Evolutionary conservation across 2,888 invertebrate genomes (phyloP).

Genomic region (Tachystola acroxantha): DNA sequence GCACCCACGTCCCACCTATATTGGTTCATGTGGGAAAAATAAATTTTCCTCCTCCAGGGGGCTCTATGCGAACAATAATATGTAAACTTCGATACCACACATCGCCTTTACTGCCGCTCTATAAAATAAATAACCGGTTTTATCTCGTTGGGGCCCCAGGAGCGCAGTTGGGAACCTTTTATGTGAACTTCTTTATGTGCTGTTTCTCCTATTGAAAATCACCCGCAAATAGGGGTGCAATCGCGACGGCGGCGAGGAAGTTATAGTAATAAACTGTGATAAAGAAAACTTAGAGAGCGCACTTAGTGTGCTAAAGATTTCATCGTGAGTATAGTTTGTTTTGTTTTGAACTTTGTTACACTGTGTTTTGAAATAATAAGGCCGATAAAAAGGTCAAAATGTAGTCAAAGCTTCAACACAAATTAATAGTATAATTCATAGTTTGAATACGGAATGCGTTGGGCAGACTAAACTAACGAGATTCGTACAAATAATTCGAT

Average conservation of each 20-base stretch:
- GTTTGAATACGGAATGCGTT: neutral
- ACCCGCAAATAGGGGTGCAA: constrained; percentile 7
- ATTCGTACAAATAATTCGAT: constrained; percentile 25
- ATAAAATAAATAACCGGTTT: constrained; percentile 48
- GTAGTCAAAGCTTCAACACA: too few species aligned
- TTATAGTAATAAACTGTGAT: constrained; percentile 1
- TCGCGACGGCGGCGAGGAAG: constrained; percentile 1
- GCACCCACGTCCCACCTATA: too few species aligned
- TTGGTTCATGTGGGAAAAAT: too few species aligned
- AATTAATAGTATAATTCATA: constrained; percentile 1
- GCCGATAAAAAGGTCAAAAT: too few species aligned
- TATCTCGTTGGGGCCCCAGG: constrained; percentile 25
- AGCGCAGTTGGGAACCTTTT: constrained; percentile 26
- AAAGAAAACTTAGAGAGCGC: constrained; percentile 5
- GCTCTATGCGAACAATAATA: too few species aligned
- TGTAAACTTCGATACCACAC: constrained; percentile 35
- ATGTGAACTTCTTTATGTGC: constrained; percentile 23
- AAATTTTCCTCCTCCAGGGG: too few species aligned
- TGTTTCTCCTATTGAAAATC: constrained; percentile 22
- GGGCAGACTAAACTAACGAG: constrained; percentile 14
- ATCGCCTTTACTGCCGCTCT: constrained; percentile 35
- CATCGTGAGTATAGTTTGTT: too few species aligned
- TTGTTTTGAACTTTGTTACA: neutral
- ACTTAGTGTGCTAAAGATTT: too few species aligned
- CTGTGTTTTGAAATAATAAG: too few species aligned